A percentile compares a stretch with the other conserved stretches of the same genome.
These are phyloP conservation scores for Hemichromis elongatus DNA, from an alignment of 2,113 vertebrate genomes.

Conservation along the genomic window DNA sequence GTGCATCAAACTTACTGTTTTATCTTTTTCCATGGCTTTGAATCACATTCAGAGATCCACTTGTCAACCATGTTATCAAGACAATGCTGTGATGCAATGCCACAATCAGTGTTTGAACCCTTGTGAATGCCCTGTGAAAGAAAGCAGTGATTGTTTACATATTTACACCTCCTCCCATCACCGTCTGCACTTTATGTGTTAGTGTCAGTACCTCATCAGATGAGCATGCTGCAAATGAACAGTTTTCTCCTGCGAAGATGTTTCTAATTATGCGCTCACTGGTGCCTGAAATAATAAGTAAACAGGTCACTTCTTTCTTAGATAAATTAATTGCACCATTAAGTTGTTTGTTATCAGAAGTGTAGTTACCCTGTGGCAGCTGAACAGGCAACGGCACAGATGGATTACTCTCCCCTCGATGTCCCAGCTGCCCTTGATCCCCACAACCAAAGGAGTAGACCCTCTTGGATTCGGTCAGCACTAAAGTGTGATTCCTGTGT, in stretches of 20 bases:
- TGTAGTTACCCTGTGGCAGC: conserved; percentile 6
- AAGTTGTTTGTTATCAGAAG: fast-evolving
- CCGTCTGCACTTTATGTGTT: fast-evolving
- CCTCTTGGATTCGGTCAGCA: neutral
- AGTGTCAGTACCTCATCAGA: conserved; percentile 31
- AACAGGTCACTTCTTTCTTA: fast-evolving
- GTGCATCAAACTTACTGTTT: conserved; percentile 3
- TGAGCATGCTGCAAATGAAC: conserved; percentile 32
- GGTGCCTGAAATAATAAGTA: conserved; percentile 6
- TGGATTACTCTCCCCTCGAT: conserved; percentile 11
- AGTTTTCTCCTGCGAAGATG: conserved; percentile 55
- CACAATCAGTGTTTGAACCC: neutral
- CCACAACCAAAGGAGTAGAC: conserved; percentile 62
- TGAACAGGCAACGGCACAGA: conserved; percentile 48
- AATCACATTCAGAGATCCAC: conserved; percentile 36
- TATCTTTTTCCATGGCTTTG: conserved; percentile 31
- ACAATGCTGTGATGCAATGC: fast-evolving
- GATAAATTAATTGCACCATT: neutral
- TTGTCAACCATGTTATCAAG: conserved; percentile 27
- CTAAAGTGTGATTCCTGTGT: too few relatives aligned
- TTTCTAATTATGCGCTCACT: neutral
- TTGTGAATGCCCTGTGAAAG: neutral
- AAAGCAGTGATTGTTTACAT: neutral
- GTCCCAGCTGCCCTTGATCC: conserved; percentile 54
- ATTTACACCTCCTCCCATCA: neutral